Evolutionary conservation across 2,113 vertebrate genomes (phyloP).

Genomic region (Verasper variegatus): DNA sequence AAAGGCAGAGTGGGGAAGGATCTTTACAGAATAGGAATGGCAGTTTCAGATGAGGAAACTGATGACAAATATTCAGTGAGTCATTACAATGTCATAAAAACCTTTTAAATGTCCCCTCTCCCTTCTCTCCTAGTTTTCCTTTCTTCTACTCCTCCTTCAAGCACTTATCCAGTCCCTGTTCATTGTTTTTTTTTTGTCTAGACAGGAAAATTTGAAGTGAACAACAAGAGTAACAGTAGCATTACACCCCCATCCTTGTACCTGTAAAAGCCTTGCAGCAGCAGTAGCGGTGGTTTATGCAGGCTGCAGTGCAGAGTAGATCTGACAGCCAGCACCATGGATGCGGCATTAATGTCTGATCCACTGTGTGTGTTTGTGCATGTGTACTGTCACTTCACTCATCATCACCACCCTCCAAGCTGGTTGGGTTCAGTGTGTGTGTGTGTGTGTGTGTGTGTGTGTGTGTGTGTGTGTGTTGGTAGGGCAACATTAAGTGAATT

Average conservation of each 20-base stretch:
- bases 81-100: neutral
- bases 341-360: conserved; percentile 58
- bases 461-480: too few species aligned
- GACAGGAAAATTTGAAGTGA: conserved; percentile 17
- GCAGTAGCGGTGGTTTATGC: conserved; percentile 7
- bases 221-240: conserved; percentile 15
- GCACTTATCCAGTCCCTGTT: neutral
- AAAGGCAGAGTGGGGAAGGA: neutral
- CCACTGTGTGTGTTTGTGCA: conserved; percentile 45
- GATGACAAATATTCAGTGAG: neutral
- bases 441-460: too few species aligned
- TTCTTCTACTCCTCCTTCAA: neutral
- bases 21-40: neutral
- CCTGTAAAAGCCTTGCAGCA: conserved; percentile 52
- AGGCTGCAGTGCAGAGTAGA: conserved; percentile 51
- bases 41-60: neutral
- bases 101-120: neutral
- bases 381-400: conserved; percentile 38
- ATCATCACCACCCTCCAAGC: conserved; percentile 12
- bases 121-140: neutral
- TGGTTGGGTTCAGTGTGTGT: neutral
- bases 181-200: neutral
- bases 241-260: conserved; percentile 15
- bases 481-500: neutral
- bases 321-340: conserved; percentile 57